These are phyloP conservation scores for Macrobrachium nipponense DNA, from an alignment of 1,140 invertebrate species.

Conservation along the genomic window DNA sequence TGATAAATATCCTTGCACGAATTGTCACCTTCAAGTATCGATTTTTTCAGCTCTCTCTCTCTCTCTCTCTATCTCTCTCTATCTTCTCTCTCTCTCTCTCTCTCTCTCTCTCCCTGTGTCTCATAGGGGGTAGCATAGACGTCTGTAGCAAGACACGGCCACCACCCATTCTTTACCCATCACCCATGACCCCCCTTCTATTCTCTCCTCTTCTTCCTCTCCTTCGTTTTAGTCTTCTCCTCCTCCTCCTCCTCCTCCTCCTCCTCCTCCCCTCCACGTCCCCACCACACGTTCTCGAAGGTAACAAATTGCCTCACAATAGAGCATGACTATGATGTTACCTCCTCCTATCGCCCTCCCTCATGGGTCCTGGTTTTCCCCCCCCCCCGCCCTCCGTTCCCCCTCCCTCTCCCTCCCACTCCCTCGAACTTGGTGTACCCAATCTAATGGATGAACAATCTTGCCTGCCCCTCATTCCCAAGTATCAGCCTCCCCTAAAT, in stretches of 20 bases:
- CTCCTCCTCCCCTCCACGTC: slow-evolving; percentile 2
- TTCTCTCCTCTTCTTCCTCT: not conserved
- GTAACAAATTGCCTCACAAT: slow-evolving; percentile 23
- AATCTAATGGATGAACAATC: no score
- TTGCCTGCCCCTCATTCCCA: not conserved
- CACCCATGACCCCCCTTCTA: not conserved
- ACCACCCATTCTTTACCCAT: not conserved
- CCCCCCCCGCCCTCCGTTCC: not conserved
- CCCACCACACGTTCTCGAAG: slow-evolving; percentile 17
- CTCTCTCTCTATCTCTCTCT: not conserved
- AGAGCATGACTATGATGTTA: slow-evolving; percentile 21
- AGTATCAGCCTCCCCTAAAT: not conserved
- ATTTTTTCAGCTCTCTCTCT: no score
- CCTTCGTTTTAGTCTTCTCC: not conserved
- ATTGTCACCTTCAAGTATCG: no score
- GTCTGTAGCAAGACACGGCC: no score
- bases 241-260: not conserved
- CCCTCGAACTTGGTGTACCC: not conserved
- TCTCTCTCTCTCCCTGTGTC: not conserved
- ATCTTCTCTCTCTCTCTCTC: not conserved
- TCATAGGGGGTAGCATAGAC: not conserved
- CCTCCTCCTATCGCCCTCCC: not conserved
- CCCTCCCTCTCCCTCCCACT: not conserved
- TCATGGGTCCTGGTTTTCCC: not conserved
- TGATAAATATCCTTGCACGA: no score